A percentile compares a stretch with the other conserved stretches of the same genome.
Evolutionary conservation across 2,888 invertebrate genomes (phyloP).

Genomic region (Callimorpha dominula): DNA sequence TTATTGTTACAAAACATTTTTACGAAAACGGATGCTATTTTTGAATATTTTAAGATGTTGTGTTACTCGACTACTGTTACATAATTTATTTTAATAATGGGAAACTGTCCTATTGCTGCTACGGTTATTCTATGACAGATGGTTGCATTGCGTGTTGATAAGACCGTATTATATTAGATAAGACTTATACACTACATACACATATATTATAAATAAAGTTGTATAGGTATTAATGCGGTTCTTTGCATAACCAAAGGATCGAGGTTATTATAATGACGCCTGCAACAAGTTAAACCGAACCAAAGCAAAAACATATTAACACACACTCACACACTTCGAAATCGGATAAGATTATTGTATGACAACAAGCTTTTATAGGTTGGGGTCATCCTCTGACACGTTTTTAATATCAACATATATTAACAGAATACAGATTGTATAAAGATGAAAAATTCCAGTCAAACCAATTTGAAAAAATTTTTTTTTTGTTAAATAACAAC

Average conservation of each 20-base stretch:
- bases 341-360: conserved; percentile 24
- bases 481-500: background rate
- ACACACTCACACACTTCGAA: conserved; percentile 21
- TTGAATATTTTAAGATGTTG: background rate
- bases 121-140: background rate
- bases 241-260: background rate
- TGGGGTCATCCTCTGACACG: background rate
- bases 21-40: background rate
- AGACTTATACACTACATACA: background rate
- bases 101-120: background rate
- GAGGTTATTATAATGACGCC: background rate
- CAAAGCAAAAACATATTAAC: conserved; percentile 19
- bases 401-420: background rate
- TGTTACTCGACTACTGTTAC: background rate
- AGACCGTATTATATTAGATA: background rate
- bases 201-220: background rate
- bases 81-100: background rate
- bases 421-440: too few species aligned
- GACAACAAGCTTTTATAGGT: conserved; percentile 30
- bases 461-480: background rate
- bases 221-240: background rate
- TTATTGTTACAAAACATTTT: too few species aligned
- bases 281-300: background rate
- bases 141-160: background rate
- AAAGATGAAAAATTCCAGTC: background rate